phyloP scores from a whole-genome alignment of 2,797 vertebrate species.

The Molothrus aeneus region DNA sequence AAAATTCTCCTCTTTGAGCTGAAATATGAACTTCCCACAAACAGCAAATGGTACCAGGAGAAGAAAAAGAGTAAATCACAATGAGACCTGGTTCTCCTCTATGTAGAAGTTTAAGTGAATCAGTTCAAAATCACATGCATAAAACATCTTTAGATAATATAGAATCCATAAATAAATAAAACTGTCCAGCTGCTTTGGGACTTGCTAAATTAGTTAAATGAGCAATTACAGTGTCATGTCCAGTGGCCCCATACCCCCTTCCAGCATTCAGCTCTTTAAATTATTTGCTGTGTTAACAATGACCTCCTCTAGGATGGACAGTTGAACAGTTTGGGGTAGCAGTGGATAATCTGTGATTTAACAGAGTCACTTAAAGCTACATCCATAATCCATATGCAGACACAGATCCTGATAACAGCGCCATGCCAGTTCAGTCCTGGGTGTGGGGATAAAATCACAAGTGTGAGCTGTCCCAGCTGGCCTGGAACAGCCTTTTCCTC shows the following conservation, averaged over 20 bases:
- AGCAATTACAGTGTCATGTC: not conserved
- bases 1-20: conserved; percentile 25
- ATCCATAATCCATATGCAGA: not conserved
- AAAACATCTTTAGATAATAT: conserved; percentile 16
- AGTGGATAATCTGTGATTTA: conserved; percentile 19
- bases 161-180: conserved; percentile 41
- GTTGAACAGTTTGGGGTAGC: not conserved
- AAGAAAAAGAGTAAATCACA: not conserved
- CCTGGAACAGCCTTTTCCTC: not conserved
- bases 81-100: not conserved
- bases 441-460: not conserved
- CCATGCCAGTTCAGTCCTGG: not conserved
- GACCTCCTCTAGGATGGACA: not conserved
- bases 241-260: not conserved
- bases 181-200: not conserved
- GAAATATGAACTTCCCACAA: conserved; percentile 16
- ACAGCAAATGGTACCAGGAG: not conserved
- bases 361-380: not conserved
- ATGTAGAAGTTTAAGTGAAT: not conserved
- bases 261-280: conserved; percentile 20
- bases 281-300: conserved; percentile 8
- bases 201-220: conserved; percentile 51
- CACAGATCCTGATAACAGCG: not conserved
- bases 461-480: not conserved
- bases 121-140: not conserved